Conservation (phyloP, 2,888 invertebrate species). For the Papilio elwesi region DNA sequence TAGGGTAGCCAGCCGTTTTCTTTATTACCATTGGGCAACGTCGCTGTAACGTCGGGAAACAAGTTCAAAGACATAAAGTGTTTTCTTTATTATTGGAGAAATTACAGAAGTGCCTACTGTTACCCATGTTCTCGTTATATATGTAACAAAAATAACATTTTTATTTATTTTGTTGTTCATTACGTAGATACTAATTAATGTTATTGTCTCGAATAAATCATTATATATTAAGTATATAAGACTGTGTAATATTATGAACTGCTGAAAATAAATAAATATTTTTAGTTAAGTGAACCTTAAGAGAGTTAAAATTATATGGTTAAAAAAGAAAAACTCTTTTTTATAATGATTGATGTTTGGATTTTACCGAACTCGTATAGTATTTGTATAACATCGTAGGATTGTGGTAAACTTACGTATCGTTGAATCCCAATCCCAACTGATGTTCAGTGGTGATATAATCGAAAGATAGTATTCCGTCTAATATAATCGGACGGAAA, state of each 20-base stretch:
- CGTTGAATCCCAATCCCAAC: too few species aligned
- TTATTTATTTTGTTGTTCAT: background rate
- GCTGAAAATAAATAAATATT: background rate
- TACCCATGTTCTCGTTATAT: background rate
- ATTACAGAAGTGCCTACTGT: background rate
- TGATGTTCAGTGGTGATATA: too few species aligned
- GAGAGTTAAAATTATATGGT: too few species aligned
- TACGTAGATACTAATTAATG: background rate
- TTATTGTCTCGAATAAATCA: background rate
- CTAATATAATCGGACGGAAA: too few species aligned
- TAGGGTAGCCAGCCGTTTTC: constrained; percentile 23
- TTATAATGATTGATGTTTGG: too few species aligned
- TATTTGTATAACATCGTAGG: too few species aligned
- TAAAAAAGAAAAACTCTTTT: too few species aligned
- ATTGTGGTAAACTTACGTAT: too few species aligned
- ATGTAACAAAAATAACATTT: background rate
- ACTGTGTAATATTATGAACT: background rate
- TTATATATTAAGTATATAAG: background rate
- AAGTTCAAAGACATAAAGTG: constrained; percentile 27
- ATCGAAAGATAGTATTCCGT: too few species aligned
- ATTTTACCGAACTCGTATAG: too few species aligned
- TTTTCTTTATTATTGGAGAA: constrained; percentile 18
- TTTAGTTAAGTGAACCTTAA: too few species aligned
- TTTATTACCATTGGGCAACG: constrained; percentile 32
- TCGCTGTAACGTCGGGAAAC: constrained; percentile 10